Evolutionary conservation across 2,888 invertebrate genomes (phyloP).

Genomic region (Latheticus oryzae): DNA sequence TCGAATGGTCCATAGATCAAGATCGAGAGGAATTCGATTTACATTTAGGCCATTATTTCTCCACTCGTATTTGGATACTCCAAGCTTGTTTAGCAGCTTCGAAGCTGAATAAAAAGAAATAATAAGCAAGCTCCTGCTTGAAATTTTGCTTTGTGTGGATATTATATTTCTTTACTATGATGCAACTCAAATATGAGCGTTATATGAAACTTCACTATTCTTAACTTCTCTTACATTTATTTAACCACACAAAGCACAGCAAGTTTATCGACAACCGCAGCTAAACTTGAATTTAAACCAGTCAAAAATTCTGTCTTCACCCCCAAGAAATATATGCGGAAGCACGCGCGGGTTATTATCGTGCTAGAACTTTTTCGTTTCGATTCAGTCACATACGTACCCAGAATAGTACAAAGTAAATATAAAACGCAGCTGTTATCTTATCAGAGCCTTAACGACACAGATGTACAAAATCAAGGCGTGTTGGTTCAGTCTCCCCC

Average conservation of each 20-base stretch:
- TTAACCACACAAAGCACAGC: slow-evolving; percentile 6
- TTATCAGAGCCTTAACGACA: slow-evolving; percentile 7
- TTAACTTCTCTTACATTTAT: slow-evolving; percentile 7
- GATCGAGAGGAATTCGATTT: slow-evolving; percentile 18
- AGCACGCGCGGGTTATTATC: slow-evolving; percentile 25
- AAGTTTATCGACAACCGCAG: slow-evolving; percentile 7
- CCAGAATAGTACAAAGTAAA: slow-evolving; percentile 8
- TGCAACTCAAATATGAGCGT: too few relatives aligned
- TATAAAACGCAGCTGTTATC: slow-evolving; percentile 11
- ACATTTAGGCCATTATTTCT: slow-evolving; percentile 12
- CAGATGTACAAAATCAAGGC: slow-evolving; percentile 2
- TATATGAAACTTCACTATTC: slow-evolving; percentile 5
- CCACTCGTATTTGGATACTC: slow-evolving; percentile 2
- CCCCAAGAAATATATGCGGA: slow-evolving; percentile 8
- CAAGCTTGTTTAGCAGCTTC: slow-evolving; percentile 3
- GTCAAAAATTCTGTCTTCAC: slow-evolving; percentile 16
- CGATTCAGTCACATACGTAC: slow-evolving; percentile 4
- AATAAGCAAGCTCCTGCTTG: too few relatives aligned
- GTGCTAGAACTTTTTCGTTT: slow-evolving; percentile 14
- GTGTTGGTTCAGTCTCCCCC: too few relatives aligned
- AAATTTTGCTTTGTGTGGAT: too few relatives aligned
- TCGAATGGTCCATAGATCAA: slow-evolving; percentile 17
- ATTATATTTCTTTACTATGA: too few relatives aligned
- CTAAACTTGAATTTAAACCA: slow-evolving; percentile 15
- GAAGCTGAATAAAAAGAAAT: not conserved